These are phyloP conservation scores for Mesoclemmys tuberculata DNA, from an alignment of 2,113 vertebrate genomes.

Conservation along the genomic window DNA sequence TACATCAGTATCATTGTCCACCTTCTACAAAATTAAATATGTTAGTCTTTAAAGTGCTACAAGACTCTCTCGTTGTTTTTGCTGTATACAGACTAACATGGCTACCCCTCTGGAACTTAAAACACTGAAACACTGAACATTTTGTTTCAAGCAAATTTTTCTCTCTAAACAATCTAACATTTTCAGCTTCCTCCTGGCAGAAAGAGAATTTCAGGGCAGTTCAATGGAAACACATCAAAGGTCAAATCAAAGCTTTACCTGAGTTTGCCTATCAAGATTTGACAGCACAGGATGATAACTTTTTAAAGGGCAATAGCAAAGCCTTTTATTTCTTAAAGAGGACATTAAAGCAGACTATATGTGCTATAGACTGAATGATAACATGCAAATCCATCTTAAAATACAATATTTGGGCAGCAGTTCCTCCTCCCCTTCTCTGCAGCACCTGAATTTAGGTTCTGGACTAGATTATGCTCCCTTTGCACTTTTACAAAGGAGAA, in stretches of 20 bases:
- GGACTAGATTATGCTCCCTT: not conserved
- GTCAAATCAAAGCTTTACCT: not conserved
- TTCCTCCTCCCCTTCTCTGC: not conserved
- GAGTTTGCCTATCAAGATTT: not conserved
- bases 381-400: not conserved
- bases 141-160: not conserved
- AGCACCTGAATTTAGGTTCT: too few relatives aligned
- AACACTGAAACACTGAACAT: not conserved
- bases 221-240: not conserved
- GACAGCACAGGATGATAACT: not conserved
- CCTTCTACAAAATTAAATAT: too few relatives aligned
- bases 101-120: too few relatives aligned
- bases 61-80: too few relatives aligned
- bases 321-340: not conserved
- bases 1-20: not conserved
- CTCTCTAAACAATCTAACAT: not conserved
- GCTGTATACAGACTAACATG: too few relatives aligned
- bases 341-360: not conserved
- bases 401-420: not conserved
- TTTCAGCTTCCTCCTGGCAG: not conserved
- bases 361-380: not conserved
- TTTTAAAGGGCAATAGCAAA: not conserved
- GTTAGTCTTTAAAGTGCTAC: too few relatives aligned
- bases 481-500: not conserved
- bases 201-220: not conserved